Evolutionary conservation across 2,113 vertebrate genomes (phyloP).

Genomic region (Datnioides undecimradiatus): DNA sequence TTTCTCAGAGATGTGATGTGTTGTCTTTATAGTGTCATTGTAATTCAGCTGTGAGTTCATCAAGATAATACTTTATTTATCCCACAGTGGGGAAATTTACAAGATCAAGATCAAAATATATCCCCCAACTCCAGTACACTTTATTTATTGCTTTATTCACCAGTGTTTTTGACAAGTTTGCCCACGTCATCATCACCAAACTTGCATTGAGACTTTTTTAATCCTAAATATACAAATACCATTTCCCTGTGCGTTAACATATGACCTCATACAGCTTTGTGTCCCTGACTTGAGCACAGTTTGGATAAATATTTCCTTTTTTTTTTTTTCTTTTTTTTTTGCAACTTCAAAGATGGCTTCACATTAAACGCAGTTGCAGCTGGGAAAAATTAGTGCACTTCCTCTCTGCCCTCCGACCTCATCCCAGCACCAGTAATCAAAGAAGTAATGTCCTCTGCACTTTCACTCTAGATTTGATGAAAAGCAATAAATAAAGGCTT

Average conservation of each 20-base stretch:
- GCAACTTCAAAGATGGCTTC: neutral
- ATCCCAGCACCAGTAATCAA: constrained; percentile 7
- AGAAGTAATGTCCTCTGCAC: constrained; percentile 21
- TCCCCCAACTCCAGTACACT: too few relatives aligned
- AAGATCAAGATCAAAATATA: too few relatives aligned
- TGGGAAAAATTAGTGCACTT: neutral
- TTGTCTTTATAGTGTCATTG: neutral
- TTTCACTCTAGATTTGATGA: constrained; percentile 37
- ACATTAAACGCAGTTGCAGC: neutral
- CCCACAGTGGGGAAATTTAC: too few relatives aligned
- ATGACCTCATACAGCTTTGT: neutral
- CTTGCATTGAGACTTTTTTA: too few relatives aligned
- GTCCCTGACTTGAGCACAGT: neutral
- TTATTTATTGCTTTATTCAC: neutral
- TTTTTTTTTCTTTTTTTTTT: neutral
- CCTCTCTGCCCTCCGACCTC: constrained; percentile 4
- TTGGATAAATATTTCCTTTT: neutral
- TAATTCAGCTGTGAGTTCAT: neutral
- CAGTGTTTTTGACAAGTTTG: neutral
- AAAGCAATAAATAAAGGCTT: constrained; percentile 61
- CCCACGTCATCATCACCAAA: neutral
- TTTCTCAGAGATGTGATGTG: neutral
- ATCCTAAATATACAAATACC: too few relatives aligned
- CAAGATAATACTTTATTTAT: too few relatives aligned
- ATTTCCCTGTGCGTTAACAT: too few relatives aligned